These are phyloP conservation scores for Gari tellinella DNA, from an alignment of 2,888 invertebrate species.

Conservation along the genomic window DNA sequence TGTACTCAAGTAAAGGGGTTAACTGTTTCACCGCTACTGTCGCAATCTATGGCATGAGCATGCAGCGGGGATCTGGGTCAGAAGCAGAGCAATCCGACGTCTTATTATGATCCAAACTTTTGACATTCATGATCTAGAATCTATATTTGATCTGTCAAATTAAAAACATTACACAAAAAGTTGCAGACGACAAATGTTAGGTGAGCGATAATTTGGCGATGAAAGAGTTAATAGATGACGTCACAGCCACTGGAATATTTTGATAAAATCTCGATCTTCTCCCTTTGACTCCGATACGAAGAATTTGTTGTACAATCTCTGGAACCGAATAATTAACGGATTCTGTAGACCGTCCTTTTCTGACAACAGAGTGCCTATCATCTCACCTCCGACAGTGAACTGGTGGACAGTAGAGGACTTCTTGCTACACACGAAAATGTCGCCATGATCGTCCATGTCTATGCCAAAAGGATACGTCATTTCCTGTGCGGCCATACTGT, in stretches of 20 bases:
- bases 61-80: too few species aligned
- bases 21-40: too few species aligned
- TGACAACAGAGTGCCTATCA: slow-evolving; percentile 14
- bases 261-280: slow-evolving; percentile 23
- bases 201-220: too few species aligned
- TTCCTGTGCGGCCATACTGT: slow-evolving; percentile 25
- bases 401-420: slow-evolving; percentile 30
- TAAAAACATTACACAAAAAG: too few species aligned
- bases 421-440: slow-evolving; percentile 40
- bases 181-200: too few species aligned
- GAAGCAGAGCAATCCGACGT: too few species aligned
- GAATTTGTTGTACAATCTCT: slow-evolving; percentile 34
- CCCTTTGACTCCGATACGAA: slow-evolving; percentile 38
- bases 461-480: slow-evolving; percentile 37
- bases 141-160: too few species aligned
- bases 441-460: slow-evolving; percentile 34
- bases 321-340: slow-evolving; percentile 27
- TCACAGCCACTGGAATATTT: slow-evolving; percentile 31
- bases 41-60: too few species aligned
- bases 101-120: too few species aligned
- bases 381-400: slow-evolving; percentile 21
- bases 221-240: too few species aligned
- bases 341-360: slow-evolving; percentile 31
- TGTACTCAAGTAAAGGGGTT: too few species aligned
- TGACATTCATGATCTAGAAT: too few species aligned